These are phyloP conservation scores for Resseliella maxima DNA, from an alignment of 2,888 invertebrate genomes.

Conservation along the genomic window DNA sequence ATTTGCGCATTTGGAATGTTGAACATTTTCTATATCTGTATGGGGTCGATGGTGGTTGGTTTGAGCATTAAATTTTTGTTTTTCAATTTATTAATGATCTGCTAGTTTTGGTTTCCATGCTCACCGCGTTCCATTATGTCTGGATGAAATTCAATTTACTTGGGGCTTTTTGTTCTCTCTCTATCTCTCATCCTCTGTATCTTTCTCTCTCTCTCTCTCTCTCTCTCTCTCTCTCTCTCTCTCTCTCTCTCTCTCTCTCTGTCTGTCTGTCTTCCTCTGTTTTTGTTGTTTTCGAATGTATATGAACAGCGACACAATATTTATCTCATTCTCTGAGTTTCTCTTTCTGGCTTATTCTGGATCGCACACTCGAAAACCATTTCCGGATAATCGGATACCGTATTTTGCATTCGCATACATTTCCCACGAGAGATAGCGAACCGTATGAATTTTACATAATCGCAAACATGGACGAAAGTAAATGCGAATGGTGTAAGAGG, in stretches of 20 bases:
- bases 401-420: slow-evolving; percentile 42
- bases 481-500: too few species aligned
- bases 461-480: slow-evolving; percentile 34
- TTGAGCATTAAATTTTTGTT: slow-evolving; percentile 34
- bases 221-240: background rate
- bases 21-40: background rate
- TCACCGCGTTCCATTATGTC: slow-evolving; percentile 46
- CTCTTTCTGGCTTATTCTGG: background rate
- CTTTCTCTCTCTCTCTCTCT: background rate
- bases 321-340: background rate
- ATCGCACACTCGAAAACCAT: background rate
- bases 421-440: slow-evolving; percentile 32
- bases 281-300: too few species aligned
- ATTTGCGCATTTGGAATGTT: background rate
- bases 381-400: slow-evolving; percentile 55
- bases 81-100: slow-evolving; percentile 52
- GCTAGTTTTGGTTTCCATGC: slow-evolving; percentile 53
- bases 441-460: slow-evolving; percentile 53
- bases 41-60: background rate
- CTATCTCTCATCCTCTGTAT: background rate
- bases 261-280: too few species aligned
- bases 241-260: background rate
- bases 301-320: too few species aligned
- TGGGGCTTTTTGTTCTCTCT: background rate
- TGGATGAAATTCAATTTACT: slow-evolving; percentile 46